Percentiles rank a stretch among this genome's conserved stretches.
phyloP scores from a whole-genome alignment of 2,113 vertebrate genomes.

The Gnathonemus echidnorhynchus region DNA sequence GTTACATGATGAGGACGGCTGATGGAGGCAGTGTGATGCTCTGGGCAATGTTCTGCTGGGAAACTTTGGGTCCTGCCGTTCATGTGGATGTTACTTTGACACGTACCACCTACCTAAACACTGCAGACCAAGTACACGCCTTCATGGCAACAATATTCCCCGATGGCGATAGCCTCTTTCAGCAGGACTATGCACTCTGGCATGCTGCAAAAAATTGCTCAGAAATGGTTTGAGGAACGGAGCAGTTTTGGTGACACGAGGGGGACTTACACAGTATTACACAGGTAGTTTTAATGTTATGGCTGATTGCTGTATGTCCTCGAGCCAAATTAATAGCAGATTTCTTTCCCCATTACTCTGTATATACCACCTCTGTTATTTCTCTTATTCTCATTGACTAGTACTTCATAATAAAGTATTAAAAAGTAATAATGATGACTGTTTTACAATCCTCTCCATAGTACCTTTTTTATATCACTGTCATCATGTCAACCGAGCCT shows the following conservation, averaged over 20 bases:
- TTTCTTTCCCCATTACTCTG: background rate
- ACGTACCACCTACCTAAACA: background rate
- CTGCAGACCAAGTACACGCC: no score
- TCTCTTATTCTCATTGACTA: background rate
- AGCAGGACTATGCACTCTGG: no score
- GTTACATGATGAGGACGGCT: background rate
- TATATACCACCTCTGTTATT: background rate
- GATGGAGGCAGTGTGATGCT: background rate
- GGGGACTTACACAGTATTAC: background rate
- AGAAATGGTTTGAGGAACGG: no score
- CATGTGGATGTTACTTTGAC: background rate
- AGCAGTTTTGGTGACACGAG: background rate
- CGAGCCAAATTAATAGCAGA: background rate
- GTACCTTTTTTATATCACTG: background rate
- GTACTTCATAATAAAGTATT: background rate
- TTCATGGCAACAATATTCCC: no score
- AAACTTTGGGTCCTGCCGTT: background rate
- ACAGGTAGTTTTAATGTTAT: background rate
- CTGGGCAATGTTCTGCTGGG: background rate
- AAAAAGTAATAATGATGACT: background rate
- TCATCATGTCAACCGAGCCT: background rate
- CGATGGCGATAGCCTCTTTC: no score
- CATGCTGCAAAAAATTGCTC: no score
- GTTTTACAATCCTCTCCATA: background rate
- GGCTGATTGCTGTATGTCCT: background rate